Base-by-base conservation (phyloP, 2,797 vertebrate species). In the Urophycis tenuis region DNA sequence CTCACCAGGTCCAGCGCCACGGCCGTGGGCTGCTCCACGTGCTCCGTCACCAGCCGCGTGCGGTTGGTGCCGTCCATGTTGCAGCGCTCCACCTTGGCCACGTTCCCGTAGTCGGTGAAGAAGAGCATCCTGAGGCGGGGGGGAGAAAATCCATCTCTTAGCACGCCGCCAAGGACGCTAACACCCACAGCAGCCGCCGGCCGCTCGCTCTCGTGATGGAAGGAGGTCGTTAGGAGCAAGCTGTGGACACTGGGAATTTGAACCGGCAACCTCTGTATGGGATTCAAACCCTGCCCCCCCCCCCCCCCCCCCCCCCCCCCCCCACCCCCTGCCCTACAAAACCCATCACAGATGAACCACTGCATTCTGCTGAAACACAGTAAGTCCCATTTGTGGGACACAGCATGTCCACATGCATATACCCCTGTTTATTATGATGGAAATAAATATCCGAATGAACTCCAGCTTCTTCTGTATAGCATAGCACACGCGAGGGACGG, bases 51-150 rank as follows among this genome's bases (percentile, higher is more conserved):
- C 83, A 99, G 94, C 76, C 93, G 92, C 1, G 95, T 96, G 87
- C 98, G 93, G 91, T 97, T 97, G 80, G 93, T 95, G 84, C 98
- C 97, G 75, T 99, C 96, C 96, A 96, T 96, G 92, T 98, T 96
- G 91, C 97, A 97, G 85, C 95, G 93, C 88, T 99, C 98, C 82
- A 99, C 89, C 90, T 96, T 99, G 91, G 96, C 96, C 79, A 93
- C 82, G 8, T 92, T 95, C 81, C 97, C 97, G 0, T 97, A 98
- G 92, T 99, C 97, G 8, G 96, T 97, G 89, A 99, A 98, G 92
- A 99, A 99, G 84, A 99, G 92, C 94, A 97, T 98, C 84, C 98
- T 99, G 88, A n/a, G 25, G 1, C 17, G 49, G 25, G 60, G 60
- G 5, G 39, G 39, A 11, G 10, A 29, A 67, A 25, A 29, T 22